A percentile compares a stretch with the other conserved stretches of the same genome.
Conservation (phyloP, 2,888 invertebrate species). For the Brenthis ino region DNA sequence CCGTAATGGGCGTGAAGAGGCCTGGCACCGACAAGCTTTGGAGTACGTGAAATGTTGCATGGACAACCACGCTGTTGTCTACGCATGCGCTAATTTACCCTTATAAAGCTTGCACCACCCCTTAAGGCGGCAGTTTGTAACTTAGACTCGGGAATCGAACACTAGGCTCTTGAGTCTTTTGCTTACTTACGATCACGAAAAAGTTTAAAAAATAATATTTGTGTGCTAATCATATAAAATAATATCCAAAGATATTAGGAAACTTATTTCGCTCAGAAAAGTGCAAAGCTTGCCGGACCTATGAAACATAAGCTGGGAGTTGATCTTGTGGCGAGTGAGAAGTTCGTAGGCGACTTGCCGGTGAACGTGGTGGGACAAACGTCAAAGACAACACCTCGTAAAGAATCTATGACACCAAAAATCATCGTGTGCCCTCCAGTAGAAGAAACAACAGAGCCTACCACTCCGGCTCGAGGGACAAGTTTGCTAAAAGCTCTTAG, state of each 20-base stretch:
- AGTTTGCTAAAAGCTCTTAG: conserved; percentile 86
- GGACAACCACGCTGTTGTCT: conserved; percentile 39
- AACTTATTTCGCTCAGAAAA: conserved; percentile 38
- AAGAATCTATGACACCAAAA: conserved; percentile 68
- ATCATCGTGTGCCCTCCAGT: conserved; percentile 77
- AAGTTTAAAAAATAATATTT: conserved; percentile 60
- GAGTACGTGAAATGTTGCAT: conserved; percentile 55
- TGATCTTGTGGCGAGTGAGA: conserved; percentile 63
- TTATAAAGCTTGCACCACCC: conserved; percentile 55
- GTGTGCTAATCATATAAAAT: conserved; percentile 39
- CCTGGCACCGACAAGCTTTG: conserved; percentile 45
- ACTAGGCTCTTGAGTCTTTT: conserved; percentile 49
- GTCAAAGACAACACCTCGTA: conserved; percentile 53
- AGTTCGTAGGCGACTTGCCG: conserved; percentile 61
- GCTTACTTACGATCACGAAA: conserved; percentile 52
- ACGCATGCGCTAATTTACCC: conserved; percentile 63
- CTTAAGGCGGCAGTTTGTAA: conserved; percentile 60
- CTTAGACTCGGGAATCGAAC: conserved; percentile 51
- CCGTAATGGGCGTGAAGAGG: conserved; percentile 29
- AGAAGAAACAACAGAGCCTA: conserved; percentile 81
- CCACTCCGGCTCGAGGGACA: conserved; percentile 82
- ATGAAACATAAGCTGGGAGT: conserved; percentile 72
- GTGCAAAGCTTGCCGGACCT: conserved; percentile 52
- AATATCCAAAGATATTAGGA: conserved; percentile 43
- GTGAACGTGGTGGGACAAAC: conserved; percentile 56